Base-by-base conservation (phyloP, 37 sponge, comb jelly and placozoan species). In the Crambe crambe region DNA sequence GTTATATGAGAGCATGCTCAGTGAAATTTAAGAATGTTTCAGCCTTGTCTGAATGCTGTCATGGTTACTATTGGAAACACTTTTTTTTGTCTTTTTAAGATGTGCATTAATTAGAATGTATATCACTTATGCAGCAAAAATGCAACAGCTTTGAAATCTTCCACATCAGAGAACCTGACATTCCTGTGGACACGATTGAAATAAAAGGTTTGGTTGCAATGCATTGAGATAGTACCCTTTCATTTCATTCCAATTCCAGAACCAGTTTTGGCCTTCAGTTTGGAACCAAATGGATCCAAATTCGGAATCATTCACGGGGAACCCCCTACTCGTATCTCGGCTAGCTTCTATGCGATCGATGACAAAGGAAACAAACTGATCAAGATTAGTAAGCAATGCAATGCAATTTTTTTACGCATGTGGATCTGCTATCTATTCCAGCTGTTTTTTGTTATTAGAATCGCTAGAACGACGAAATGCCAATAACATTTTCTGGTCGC, bases 181-280 rank as follows among this genome's bases (percentile, higher is more conserved):
- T 99, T 62, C 99, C 99, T 22, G 99, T 99, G 26, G 95, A 96
- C 60, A 91, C 93, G 74, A 85, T 99, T 54, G 99, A 99, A 58
- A 86, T 96, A 34, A 94, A 95, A 92, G 96, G 98, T 97, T 37
- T 31, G 74, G 2, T 1, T 6, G 8, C 34, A 34, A 34, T 8
- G 9, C 39, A 27, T 68, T 29, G 39, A 15, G 35, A 8, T 27
- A 15, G 68, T 37, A 40, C 23, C 4, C 20, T 73, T 56, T 31
- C 5, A 73, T 27, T 73, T 34, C 17, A 56, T 56, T 56, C 1
- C 25, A 2, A 8, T 32, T 57, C 22, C 82, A 82, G 94, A 92
- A 37, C 78, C 84, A 25, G 83, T 96, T 1, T 60, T 86, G 9
- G 66, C 83, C 21, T 96, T 89, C 82, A 81, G 86, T 1, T 36